Evolutionary conservation across 2,797 vertebrate genomes (phyloP), one percentile per base, ranked within the genome.

Genomic region (Sebastes itinus): DNA sequence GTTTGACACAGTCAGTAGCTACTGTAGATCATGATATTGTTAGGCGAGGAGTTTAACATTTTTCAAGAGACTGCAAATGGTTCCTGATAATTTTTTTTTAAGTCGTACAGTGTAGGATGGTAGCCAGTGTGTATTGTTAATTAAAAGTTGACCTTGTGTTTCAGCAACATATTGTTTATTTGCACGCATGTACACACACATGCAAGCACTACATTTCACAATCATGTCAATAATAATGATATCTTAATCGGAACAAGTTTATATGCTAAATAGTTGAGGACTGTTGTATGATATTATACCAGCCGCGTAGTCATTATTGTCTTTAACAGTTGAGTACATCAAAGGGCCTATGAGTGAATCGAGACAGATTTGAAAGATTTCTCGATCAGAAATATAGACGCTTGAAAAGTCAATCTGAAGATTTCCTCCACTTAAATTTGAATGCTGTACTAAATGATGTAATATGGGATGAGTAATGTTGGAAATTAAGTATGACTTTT

Each of bases 391-490:
- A 74, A 20, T 25, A 52, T 49, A 58, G 27, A 75, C 20, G 65
- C 8, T 58, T 73, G 16, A 73, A 80, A 71, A 22, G 35, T 71
- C 7, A n/a, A 68, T 73, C 62, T 60, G 1, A 64, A 60, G 10
- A 42, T 46, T 59, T 72, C 11, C 46, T 59, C 27, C 5, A 72
- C 10, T 74, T 81, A 28, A 59, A 78, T 80, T 78, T 78, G 35
- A 87, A 84, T 87, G 65, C 82, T 82, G 64, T 85, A 78, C 9
- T 72, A 67, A 78, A 12, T 80, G n/a, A 64, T 66, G 38, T 84
- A 22, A 75, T 61, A 77, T 80, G 12, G n/a, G 13, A 66, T 65
- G 32, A 87, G 20, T 81, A 77, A 16, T 79, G 20, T 69, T 73
- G 49, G 42, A 80, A 86, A 79, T 78, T 9, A 55, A 38, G 20